Conservation (phyloP, 2,113 vertebrate genomes). For the Sciurus niger region DNA sequence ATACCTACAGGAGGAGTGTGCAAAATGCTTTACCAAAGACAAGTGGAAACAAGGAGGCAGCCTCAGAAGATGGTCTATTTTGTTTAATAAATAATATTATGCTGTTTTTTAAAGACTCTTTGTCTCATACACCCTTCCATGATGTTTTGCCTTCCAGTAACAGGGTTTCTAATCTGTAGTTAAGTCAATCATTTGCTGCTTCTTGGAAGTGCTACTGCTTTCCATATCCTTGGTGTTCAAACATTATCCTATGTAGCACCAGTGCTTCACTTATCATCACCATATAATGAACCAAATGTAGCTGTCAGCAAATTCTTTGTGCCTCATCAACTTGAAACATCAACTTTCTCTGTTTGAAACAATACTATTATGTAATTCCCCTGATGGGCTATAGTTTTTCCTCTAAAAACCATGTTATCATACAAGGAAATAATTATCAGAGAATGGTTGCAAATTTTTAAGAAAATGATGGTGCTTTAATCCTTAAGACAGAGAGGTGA, state of each 20-base stretch:
- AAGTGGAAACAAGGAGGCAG: not conserved
- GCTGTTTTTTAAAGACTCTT: not conserved
- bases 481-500: constrained; percentile 74
- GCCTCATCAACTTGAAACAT: not conserved
- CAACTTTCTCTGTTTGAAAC: constrained; percentile 10
- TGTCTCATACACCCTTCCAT: not conserved
- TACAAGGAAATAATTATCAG: constrained; percentile 63
- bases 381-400: constrained; percentile 65
- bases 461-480: constrained; percentile 50
- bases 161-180: not conserved
- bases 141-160: not conserved
- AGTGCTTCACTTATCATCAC: not conserved
- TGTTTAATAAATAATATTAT: not conserved
- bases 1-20: not conserved
- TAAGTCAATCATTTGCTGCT: not conserved
- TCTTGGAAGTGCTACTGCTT: not conserved
- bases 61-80: not conserved
- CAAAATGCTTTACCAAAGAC: not conserved
- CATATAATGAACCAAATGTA: not conserved
- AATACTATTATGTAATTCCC: not conserved
- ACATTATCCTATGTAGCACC: not conserved
- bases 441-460: constrained; percentile 16
- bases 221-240: not conserved
- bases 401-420: constrained; percentile 65
- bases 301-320: not conserved